Evolutionary conservation across 2,113 vertebrate species (phyloP).

Genomic region (Pogona vitticeps): DNA sequence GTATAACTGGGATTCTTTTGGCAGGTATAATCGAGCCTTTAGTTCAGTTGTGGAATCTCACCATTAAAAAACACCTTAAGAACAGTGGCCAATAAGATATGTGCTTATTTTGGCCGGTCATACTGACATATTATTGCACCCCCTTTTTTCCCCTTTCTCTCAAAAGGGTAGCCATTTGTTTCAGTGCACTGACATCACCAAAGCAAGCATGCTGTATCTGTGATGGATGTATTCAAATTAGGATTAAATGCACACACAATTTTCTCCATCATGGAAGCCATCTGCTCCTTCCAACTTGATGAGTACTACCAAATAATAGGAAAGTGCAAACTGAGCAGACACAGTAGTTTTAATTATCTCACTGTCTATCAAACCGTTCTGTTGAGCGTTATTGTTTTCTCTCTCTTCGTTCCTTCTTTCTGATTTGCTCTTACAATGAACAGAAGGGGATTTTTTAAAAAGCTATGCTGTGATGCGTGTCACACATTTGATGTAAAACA

Average conservation of each 20-base stretch:
- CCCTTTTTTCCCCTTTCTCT: neutral
- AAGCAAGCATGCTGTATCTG: neutral
- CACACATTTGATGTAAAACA: neutral
- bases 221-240: accelerated
- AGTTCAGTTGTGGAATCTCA: too few species aligned
- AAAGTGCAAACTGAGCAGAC: neutral
- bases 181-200: neutral
- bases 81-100: neutral
- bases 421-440: neutral
- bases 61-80: neutral
- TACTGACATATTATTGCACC: neutral
- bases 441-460: neutral
- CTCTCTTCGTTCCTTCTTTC: neutral
- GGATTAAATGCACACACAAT: neutral
- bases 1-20: too few species aligned
- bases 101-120: neutral
- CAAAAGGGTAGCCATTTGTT: neutral
- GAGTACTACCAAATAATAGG: neutral
- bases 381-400: neutral
- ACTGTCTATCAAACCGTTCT: neutral
- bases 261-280: neutral
- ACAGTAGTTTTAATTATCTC: neutral
- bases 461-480: neutral
- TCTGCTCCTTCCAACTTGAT: neutral
- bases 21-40: too few species aligned